phyloP scores from a whole-genome alignment of 2,888 invertebrate genomes.

The Parapristionchus giblindavisi region DNA sequence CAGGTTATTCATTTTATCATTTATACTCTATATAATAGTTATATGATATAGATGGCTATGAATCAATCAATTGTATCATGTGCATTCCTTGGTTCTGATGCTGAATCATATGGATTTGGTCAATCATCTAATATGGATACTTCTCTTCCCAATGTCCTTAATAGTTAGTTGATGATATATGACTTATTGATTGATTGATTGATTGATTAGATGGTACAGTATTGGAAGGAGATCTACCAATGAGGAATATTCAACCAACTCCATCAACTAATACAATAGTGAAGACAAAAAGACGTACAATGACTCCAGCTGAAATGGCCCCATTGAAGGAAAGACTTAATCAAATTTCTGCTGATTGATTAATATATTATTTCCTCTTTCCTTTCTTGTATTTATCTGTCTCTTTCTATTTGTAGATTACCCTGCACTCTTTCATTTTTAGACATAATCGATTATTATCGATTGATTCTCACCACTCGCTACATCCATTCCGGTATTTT shows the following conservation, averaged over 20 bases:
- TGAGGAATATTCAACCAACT: too few species aligned
- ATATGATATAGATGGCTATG: background rate
- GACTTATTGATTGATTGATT: too few species aligned
- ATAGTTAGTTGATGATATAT: too few species aligned
- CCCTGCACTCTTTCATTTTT: background rate
- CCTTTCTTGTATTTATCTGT: background rate
- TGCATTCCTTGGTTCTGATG: slow-evolving; percentile 13
- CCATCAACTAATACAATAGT: background rate
- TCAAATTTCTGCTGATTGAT: slow-evolving; percentile 6
- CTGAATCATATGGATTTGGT: slow-evolving; percentile 4
- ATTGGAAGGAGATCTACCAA: too few species aligned
- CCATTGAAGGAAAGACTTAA: slow-evolving; percentile 36
- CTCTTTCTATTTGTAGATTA: background rate
- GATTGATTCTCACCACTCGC: slow-evolving; percentile 23
- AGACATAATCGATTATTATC: slow-evolving; percentile 4
- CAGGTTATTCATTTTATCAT: background rate
- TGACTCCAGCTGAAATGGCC: slow-evolving; percentile 28
- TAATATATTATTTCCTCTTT: background rate
- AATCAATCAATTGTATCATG: background rate
- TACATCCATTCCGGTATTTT: too few species aligned
- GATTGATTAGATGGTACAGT: too few species aligned
- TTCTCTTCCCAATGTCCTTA: too few species aligned
- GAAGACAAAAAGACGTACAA: slow-evolving; percentile 30
- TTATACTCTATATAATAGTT: too few species aligned
- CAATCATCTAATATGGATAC: too few species aligned